Base-by-base conservation (phyloP, 2,888 invertebrate genomes). In the Digitonthophagus gazella region DNA sequence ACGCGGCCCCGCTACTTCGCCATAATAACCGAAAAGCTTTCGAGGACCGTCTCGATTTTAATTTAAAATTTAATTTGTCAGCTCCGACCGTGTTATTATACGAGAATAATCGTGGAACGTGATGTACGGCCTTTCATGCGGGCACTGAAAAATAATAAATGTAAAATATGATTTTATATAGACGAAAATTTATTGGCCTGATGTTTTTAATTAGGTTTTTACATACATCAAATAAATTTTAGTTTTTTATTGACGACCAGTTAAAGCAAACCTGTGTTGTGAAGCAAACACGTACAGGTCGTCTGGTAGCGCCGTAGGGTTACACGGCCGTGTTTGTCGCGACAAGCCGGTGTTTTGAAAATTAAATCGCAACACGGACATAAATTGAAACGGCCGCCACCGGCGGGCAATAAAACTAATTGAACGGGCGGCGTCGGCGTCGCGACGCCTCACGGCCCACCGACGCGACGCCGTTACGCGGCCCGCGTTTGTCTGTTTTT, bases 401-500 rank as follows among this genome's bases (percentile, higher is more conserved):
- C 61, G 61, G 61, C 20, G 61, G 14, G 20, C 61, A 61, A 61
- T 61, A 20, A 61, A 61, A 18, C 20, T 61, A 61, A 61, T 61
- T 61, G 61, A 61, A 61, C 61, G 19, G 18, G 58, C 15, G 58
- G 58, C 4, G 2, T 15, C 58, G 18, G 58, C 58, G 58, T 58
- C 18, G 18, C 18, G 15, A 16, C 16, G 15, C 15, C 6, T 8
- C 5, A 44, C 8, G 54, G 5, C 6, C 6, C 54, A 44, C 5
- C 8, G 8, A 6, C 54, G 54, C 54, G 8, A 44, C 54, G 54
- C 54, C 57, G 57, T n/a, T 57, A 57, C 57, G 15, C 15, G n/a
- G 57, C 57, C 18, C 20, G 18, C 19, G 61, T 61, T 19, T 61
- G 67, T 67, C 64, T 67, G 67, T 67, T 67, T 64, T 67, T 64